Base-by-base conservation (phyloP, 1,140 invertebrate genomes). In the Danaus plexippus region DNA sequence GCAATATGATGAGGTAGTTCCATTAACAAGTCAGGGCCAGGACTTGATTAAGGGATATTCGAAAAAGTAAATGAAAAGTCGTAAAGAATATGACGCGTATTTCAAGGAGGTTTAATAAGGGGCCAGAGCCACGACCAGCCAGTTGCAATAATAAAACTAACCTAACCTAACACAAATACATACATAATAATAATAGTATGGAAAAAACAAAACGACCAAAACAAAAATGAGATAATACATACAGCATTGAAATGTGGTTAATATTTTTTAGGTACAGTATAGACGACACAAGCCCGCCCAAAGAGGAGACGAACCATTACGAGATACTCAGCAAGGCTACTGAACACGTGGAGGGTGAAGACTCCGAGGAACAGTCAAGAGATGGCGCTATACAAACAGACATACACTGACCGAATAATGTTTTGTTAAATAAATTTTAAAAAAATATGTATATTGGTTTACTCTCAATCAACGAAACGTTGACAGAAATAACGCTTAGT, bases 321-420 rank as follows among this genome's bases (percentile, higher is more conserved):
- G 83, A 86, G 63, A 85, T 86, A 45, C 63, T 86, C 5, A 86
- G 83, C 60, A 86, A 86, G 55, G 50, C 69, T 9, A 80, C 73
- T 1, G 51, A 57, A 7, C 8, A 32, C 11, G 41, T 47, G 8
- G 46, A 49, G 13, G 53, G 47, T 11, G 49, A 13, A 11, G 49
- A 45, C 22, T 32, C 22, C 22, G 7, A 32, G 22, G 22, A 32
- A 32, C 22, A 3, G 22, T 32, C 22, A 32, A 32, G 5, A 32
- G 22, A 32, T 32, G 22, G 22, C 22, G 22, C 22, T 8, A 3
- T 32, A 32, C 22, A 32, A 5, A 32, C 22, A 1, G 22, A 32
- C 22, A 32, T 32, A 3, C 22, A 32, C 5, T 32, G 22, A 32
- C 22, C 1, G 5, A 32, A 32, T 5, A 8, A 32, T 32, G 22